Conservation (phyloP, 2,113 vertebrate genomes). For the Asarcornis scutulata region DNA sequence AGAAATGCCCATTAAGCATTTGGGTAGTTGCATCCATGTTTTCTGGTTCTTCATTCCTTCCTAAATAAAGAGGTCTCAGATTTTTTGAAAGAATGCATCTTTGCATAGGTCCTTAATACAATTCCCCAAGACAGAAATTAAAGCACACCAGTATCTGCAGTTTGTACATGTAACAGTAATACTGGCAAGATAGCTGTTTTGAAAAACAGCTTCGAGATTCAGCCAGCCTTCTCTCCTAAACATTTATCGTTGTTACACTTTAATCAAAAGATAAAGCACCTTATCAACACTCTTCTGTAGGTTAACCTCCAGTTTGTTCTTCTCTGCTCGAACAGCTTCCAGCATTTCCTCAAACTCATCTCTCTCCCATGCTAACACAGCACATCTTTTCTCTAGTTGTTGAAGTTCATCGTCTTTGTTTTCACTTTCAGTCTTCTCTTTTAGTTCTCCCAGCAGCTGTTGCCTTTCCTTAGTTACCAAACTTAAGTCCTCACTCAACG, state of each 20-base stretch:
- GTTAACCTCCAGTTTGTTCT: conserved; percentile 61
- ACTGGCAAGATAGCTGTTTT: neutral
- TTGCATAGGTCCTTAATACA: neutral
- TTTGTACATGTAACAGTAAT: neutral
- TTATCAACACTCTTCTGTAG: conserved; percentile 38
- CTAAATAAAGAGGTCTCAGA: neutral
- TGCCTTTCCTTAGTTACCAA: neutral
- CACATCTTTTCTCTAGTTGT: neutral
- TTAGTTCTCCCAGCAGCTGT: neutral
- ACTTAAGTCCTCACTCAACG: conserved; percentile 1
- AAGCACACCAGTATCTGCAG: neutral
- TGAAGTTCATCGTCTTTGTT: neutral
- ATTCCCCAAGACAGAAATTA: neutral
- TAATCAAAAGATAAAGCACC: neutral
- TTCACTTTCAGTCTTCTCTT: neutral
- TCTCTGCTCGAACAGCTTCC: conserved; percentile 24
- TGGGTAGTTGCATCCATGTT: neutral
- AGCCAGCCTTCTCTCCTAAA: neutral
- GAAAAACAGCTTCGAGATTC: neutral
- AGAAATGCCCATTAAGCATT: neutral
- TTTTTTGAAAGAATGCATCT: neutral
- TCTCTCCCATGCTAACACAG: conserved; percentile 22
- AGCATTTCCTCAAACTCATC: conserved; percentile 61
- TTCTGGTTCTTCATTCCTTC: neutral
- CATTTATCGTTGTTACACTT: neutral